phyloP scores from a whole-genome alignment of 2,113 vertebrate species.

The Tichodroma muraria region DNA sequence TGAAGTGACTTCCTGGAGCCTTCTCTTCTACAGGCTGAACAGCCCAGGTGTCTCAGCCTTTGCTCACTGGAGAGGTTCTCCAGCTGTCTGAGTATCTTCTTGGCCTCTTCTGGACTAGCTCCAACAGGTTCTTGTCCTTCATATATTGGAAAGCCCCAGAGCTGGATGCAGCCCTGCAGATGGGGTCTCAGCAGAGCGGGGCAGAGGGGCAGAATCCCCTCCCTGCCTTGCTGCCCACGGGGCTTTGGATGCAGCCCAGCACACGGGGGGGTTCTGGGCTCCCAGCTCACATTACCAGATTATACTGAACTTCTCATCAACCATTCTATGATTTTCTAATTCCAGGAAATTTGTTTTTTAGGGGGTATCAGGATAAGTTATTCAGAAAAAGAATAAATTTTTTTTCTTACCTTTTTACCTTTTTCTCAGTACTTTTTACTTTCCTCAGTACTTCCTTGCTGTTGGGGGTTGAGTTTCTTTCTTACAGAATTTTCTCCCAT shows the following conservation, averaged over 20 bases:
- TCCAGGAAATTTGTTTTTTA: background rate
- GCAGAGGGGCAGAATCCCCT: background rate
- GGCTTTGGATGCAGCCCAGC: background rate
- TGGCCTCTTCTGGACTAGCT: accelerated
- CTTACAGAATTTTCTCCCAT: too few relatives aligned
- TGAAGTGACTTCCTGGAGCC: too few relatives aligned
- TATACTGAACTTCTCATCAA: background rate
- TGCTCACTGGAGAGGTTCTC: background rate
- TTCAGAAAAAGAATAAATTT: background rate
- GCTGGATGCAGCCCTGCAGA: background rate
- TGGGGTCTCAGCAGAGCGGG: background rate
- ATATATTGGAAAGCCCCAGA: accelerated
- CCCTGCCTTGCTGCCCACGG: background rate
- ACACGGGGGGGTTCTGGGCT: background rate
- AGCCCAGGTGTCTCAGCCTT: accelerated
- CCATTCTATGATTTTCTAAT: background rate
- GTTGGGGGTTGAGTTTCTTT: too few relatives aligned
- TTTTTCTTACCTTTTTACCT: background rate
- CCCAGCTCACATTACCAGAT: accelerated
- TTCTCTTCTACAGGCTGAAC: background rate
- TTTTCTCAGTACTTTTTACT: background rate
- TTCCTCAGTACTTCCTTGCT: background rate
- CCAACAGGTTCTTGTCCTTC: accelerated
- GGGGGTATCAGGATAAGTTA: background rate
- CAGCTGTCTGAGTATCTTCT: accelerated